Conservation (phyloP, 1,140 invertebrate genomes). For the Eupristina koningsbergeri region DNA sequence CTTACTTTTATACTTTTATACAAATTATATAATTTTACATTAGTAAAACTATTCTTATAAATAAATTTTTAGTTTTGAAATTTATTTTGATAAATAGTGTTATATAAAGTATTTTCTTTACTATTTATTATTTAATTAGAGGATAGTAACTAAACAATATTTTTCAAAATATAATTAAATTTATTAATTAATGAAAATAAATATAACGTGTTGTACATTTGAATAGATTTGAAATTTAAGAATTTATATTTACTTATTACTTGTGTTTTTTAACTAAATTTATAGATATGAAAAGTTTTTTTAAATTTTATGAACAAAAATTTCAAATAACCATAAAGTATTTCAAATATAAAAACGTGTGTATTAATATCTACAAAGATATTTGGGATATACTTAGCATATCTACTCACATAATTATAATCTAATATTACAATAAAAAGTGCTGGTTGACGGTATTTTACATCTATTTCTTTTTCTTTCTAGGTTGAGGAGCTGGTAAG, state of each 20-base stretch:
- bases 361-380: conserved; percentile 3
- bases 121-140: too few species aligned
- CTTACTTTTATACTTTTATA: too few species aligned
- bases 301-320: neutral
- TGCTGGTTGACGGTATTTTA: neutral
- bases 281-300: too few species aligned
- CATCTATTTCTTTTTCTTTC: conserved; percentile 71
- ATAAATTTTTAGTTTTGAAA: too few species aligned
- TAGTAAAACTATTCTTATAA: too few species aligned
- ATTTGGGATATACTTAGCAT: neutral
- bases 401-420: conserved; percentile 37
- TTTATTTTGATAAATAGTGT: too few species aligned
- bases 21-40: too few species aligned
- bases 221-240: neutral
- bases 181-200: neutral
- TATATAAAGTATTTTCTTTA: too few species aligned
- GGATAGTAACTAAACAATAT: too few species aligned
- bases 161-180: neutral
- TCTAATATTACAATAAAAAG: conserved; percentile 22
- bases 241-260: conserved; percentile 6
- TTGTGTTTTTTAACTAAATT: neutral
- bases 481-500: conserved; percentile 67
- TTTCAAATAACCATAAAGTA: conserved; percentile 22
- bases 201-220: too few species aligned
- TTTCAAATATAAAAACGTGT: conserved; percentile 13